A percentile compares a stretch with the other conserved stretches of the same genome.
Evolutionary conservation across 53 echinoderm and acorn worm species (phyloP).

Genomic region (Paracentrotus lividus): DNA sequence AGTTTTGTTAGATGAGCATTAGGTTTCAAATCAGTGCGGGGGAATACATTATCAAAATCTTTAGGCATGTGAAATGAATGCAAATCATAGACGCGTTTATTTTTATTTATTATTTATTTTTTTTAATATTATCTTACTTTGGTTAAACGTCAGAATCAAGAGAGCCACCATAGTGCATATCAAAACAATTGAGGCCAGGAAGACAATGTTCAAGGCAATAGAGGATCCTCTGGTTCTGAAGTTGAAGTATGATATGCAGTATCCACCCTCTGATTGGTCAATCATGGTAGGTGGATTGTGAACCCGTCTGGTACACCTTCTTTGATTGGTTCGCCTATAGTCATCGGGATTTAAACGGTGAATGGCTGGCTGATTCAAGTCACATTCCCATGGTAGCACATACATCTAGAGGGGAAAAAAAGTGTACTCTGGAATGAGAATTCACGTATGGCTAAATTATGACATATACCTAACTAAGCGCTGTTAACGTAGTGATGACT

Average conservation of each 20-base stretch:
- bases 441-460: too few species aligned
- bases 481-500: too few species aligned
- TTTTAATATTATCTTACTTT: background rate
- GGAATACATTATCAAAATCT: too few species aligned
- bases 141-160: background rate
- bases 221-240: conserved; percentile 3
- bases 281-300: background rate
- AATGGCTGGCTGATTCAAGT: background rate
- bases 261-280: conserved; percentile 19
- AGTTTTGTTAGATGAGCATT: too few species aligned
- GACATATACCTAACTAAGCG: too few species aligned
- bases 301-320: background rate
- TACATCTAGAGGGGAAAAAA: conserved; percentile 1
- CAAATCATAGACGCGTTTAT: too few species aligned
- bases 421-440: too few species aligned
- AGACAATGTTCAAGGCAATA: conserved; percentile 12
- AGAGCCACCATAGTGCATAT: background rate
- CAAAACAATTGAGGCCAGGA: background rate
- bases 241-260: background rate
- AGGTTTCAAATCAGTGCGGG: too few species aligned
- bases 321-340: background rate
- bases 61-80: too few species aligned
- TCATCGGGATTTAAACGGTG: background rate
- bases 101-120: too few species aligned
- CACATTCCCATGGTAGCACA: conserved; percentile 29